Base-by-base conservation (phyloP, 2,113 vertebrate genomes). In the Ictalurus furcatus region DNA sequence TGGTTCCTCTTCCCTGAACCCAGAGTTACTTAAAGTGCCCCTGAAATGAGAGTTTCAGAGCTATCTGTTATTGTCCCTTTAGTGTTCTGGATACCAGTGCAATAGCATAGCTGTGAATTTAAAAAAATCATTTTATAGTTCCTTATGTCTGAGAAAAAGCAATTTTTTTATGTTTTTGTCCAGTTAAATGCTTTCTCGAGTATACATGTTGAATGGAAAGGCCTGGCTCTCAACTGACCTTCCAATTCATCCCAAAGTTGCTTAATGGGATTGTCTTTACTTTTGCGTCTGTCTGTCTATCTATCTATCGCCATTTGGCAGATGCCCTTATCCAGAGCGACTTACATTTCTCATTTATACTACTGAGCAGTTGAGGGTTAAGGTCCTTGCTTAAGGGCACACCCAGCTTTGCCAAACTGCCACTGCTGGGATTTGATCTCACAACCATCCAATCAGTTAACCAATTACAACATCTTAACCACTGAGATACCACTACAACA, bases 1-100 rank as follows among this genome's bases (percentile, higher is more conserved):
- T 81, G 80, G 81, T 90, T 83, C 85, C n/a, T 86, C 28, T 58
- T 21, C n/a, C n/a, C 13, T 84, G 80, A 84, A 84, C 52, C 52
- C n/a, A 6, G 69, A 52, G 30, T 85, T 71, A 71, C 58, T 40
- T 40, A 61, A 69, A 87, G 34, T 73, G 65, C 44, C 28, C 30
- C 44, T 65, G 40, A 54, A 80, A 2, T 80, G 21, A 52, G 30
- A 40, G n/a, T 11, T 40, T 44, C 14, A 56, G 25, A 56, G 52
- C 54, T 81, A 58, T 81, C 52, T 81, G 52, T 19, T 16, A 16
- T 23, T 54, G 17, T 48, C 23, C 12, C 13, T n/a, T 79, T 34
- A 23, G 7, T 3, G 2, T 17, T 30, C 44, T 79, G 40, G 76
- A n/a, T 52, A 78, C 4, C 5, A 12, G 7, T 52, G n/a, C 44